Evolutionary conservation across 2,797 vertebrate species (phyloP).

Genomic region (Acestrorhynchus altus): DNA sequence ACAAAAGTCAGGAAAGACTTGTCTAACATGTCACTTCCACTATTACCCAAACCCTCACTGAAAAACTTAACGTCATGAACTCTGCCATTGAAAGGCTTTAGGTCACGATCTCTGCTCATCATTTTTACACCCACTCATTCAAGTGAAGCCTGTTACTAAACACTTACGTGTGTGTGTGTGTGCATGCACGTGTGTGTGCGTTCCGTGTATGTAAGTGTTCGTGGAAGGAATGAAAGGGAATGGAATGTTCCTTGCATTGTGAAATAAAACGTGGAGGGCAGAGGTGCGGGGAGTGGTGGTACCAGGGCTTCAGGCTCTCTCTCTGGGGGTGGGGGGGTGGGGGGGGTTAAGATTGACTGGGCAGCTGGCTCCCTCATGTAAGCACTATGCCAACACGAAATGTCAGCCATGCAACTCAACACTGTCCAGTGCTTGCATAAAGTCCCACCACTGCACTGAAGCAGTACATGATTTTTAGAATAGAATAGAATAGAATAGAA

Average conservation of each 20-base stretch:
- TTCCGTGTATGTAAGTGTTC: background rate
- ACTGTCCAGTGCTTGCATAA: slow-evolving; percentile 27
- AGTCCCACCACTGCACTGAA: background rate
- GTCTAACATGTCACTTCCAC: no score
- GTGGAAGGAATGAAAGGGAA: slow-evolving; percentile 20
- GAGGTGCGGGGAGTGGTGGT: slow-evolving; percentile 21
- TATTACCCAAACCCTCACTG: no score
- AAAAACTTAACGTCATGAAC: no score
- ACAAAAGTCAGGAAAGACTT: no score
- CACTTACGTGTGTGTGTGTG: background rate
- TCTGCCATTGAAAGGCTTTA: no score
- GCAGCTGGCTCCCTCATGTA: slow-evolving; percentile 29
- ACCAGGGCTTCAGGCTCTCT: slow-evolving; percentile 13
- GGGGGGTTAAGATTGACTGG: slow-evolving; percentile 19
- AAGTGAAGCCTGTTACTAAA: no score
- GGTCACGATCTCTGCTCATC: no score
- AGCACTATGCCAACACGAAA: slow-evolving; percentile 27
- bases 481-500: no score
- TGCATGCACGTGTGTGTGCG: background rate
- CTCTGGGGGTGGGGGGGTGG: no score
- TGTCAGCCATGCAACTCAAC: slow-evolving; percentile 35
- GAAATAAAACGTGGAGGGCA: background rate
- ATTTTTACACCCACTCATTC: no score
- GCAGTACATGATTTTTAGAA: no score
- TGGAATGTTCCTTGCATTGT: slow-evolving; percentile 45